Conservation (phyloP, 2,888 invertebrate species). For the Beris chalybata region DNA sequence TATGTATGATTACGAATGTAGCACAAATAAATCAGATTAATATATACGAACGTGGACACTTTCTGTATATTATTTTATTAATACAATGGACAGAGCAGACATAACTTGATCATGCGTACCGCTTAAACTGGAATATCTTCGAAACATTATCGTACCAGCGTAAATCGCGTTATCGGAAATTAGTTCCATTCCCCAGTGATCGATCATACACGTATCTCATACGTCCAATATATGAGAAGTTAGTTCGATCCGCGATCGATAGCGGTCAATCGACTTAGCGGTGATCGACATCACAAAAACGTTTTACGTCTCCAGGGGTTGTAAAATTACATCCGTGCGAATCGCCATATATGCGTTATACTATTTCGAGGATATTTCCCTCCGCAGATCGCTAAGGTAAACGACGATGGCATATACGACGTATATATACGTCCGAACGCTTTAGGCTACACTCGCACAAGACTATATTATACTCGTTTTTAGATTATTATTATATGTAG, state of each 20-base stretch:
- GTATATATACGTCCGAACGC: background rate
- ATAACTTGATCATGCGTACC: no score
- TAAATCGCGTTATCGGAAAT: no score
- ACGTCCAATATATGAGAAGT: slow-evolving; percentile 4
- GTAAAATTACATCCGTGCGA: slow-evolving; percentile 34
- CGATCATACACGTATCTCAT: no score
- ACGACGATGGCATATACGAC: background rate
- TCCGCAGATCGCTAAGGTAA: background rate
- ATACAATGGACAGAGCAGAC: no score
- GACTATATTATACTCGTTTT: slow-evolving; percentile 22
- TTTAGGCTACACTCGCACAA: slow-evolving; percentile 16
- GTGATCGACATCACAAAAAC: slow-evolving; percentile 38
- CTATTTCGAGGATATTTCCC: slow-evolving; percentile 10
- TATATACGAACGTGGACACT: no score
- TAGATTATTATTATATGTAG: slow-evolving; percentile 33
- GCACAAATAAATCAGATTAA: no score
- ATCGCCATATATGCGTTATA: slow-evolving; percentile 13
- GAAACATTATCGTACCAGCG: no score
- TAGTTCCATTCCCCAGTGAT: no score
- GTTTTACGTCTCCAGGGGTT: slow-evolving; percentile 35
- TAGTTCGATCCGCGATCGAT: slow-evolving; percentile 28
- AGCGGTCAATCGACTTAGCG: slow-evolving; percentile 33
- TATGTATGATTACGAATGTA: no score
- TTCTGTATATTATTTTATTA: no score
- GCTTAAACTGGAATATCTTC: no score